Conservation (phyloP, 2,888 invertebrate genomes). For the Ophion obscuratus region DNA sequence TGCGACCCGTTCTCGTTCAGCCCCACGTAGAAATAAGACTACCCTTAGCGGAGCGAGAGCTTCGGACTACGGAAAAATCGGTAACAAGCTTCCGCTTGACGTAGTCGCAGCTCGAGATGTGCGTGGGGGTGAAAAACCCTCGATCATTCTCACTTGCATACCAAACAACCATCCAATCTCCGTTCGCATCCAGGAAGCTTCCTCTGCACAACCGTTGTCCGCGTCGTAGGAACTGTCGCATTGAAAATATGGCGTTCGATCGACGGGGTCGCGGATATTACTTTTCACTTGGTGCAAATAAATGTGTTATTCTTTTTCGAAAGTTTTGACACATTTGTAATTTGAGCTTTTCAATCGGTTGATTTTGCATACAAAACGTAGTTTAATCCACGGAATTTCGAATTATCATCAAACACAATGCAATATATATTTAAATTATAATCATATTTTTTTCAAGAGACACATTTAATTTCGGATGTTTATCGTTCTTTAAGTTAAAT, state of each 20-base stretch:
- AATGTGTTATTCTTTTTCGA: background rate
- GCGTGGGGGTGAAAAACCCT: constrained; percentile 30
- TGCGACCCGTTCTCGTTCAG: constrained; percentile 41
- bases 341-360: background rate
- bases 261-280: background rate
- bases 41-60: constrained; percentile 27
- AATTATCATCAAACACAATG: background rate
- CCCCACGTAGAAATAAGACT: constrained; percentile 40
- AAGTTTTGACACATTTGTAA: background rate
- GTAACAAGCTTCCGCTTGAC: constrained; percentile 49
- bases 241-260: background rate
- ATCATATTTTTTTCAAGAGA: background rate
- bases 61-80: constrained; percentile 33
- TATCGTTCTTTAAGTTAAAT: background rate
- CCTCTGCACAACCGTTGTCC: background rate
- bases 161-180: constrained; percentile 65
- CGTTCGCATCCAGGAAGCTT: constrained; percentile 49
- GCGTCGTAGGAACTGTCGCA: background rate
- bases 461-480: background rate
- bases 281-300: background rate
- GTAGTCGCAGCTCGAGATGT: constrained; percentile 39
- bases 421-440: background rate
- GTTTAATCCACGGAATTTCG: background rate
- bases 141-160: constrained; percentile 60
- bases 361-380: background rate